Base-by-base conservation (phyloP, 64 coral and sea anemone genomes). In the Montipora cactus region DNA sequence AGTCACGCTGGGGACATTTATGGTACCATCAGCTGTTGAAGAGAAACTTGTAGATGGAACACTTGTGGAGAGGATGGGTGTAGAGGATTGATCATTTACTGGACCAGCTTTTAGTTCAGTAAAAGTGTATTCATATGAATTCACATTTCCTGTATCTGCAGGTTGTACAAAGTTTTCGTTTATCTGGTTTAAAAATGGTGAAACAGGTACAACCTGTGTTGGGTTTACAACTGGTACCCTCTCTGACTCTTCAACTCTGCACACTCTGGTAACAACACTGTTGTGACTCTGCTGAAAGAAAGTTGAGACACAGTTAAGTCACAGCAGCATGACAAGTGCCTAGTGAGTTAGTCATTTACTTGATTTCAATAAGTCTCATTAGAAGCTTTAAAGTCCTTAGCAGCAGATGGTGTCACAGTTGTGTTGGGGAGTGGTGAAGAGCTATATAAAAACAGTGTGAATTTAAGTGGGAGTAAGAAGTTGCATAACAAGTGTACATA, bases 31-130 rank as follows among this genome's bases (percentile, higher is more conserved):
- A 49, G 12, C 46, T 16, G 23, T 14, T 2, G 45, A 78, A 49
- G 76, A 50, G 7, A 78, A 45, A 78, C 46, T 78, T 18, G 12
- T 6, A 14, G 22, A 76, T 44, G 74, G 9, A 76, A 14, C 10
- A 16, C 37, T 83, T 18, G 59, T 47, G 44, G 58, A n/a, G 6
- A 8, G 18, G 47, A 10, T 1, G 19, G 15, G 12, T 1, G 66
- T 14, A 12, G 82, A n/a, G 10, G 64, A 19, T 23, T 71, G 64
- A 48, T 47, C 15, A 71, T 22, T 12, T 18, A 70, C 44, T 72
- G 82, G 66, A 64, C 61, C 61, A 64, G 11, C 8, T 50, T 86
- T 66, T 72, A 86, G 68, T 72, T 86, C 82, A 49, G 66, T 70
- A n/a, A 86, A 49, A 44, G 46, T 49, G 4, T 71, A 70, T 47